Percentiles rank a stretch among this genome's conserved stretches.
phyloP scores from a whole-genome alignment of 2,797 vertebrate species.

The Cottoperca gobio region DNA sequence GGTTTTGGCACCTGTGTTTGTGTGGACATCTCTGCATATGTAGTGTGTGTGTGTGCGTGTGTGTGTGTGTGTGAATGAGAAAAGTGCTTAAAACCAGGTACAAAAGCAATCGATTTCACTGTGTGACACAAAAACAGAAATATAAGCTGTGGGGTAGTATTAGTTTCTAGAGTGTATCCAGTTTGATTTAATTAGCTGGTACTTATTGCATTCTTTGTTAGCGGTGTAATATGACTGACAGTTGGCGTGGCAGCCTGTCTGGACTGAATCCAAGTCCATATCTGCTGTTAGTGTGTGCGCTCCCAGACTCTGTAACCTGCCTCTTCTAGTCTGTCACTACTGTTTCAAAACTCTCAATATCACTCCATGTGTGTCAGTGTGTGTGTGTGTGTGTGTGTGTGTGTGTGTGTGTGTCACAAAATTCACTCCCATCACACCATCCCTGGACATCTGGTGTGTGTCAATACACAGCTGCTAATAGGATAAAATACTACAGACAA shows the following conservation, averaged over 20 bases:
- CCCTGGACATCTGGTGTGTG: constrained; percentile 49
- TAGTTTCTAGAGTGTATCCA: constrained; percentile 63
- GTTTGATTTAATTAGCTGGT: constrained; percentile 81
- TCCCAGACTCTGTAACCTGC: constrained; percentile 39
- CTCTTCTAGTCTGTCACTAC: constrained; percentile 50
- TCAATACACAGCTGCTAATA: constrained; percentile 38
- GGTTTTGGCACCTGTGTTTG: constrained; percentile 52
- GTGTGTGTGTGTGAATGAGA: constrained; percentile 8
- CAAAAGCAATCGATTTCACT: constrained; percentile 52
- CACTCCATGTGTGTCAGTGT: constrained; percentile 16
- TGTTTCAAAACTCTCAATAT: constrained; percentile 31
- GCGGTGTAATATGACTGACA: constrained; percentile 78
- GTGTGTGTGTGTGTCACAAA: constrained; percentile 21
- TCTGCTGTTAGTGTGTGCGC: constrained; percentile 45
- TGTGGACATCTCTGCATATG: constrained; percentile 9
- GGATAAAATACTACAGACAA: constrained; percentile 11
- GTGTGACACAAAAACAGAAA: constrained; percentile 69
- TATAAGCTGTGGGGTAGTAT: constrained; percentile 63
- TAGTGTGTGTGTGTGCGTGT: constrained; percentile 17
- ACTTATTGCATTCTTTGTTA: constrained; percentile 80
- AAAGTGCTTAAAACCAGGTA: constrained; percentile 39
- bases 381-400: constrained; percentile 16
- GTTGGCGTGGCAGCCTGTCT: constrained; percentile 62
- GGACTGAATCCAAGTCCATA: constrained; percentile 70
- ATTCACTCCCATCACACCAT: constrained; percentile 17